Evolutionary conservation across 2,113 vertebrate genomes (phyloP).

Genomic region (Mus spicilegus): DNA sequence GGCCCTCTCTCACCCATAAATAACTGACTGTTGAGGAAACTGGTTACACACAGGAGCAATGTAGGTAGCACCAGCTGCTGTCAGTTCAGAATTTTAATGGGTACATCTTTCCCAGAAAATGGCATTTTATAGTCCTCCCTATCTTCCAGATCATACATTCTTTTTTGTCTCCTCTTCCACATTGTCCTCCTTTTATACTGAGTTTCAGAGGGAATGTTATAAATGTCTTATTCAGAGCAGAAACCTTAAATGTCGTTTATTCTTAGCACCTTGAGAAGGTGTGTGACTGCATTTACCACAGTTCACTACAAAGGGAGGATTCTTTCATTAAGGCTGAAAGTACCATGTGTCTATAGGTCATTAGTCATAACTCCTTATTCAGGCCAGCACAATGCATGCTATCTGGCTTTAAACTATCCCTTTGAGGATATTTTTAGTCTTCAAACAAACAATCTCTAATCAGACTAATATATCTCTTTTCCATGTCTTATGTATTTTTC

Average conservation of each 20-base stretch:
- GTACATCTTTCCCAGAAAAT: background rate
- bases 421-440: constrained; percentile 2
- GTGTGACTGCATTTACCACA: background rate
- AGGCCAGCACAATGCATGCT: background rate
- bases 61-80: background rate
- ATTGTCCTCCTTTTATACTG: background rate
- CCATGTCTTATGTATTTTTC: background rate
- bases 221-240: background rate
- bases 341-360: background rate
- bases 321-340: background rate
- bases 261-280: background rate
- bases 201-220: background rate
- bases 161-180: background rate
- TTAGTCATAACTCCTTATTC: background rate
- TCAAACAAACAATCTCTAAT: background rate
- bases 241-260: background rate
- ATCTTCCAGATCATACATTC: background rate
- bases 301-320: background rate
- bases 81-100: background rate
- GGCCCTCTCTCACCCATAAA: background rate
- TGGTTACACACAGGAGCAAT: background rate
- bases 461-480: background rate
- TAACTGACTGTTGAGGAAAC: background rate
- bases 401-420: background rate
- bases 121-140: background rate